phyloP scores from a whole-genome alignment of 2,113 vertebrate genomes.

The human (Homo sapiens) region GRCh38 chr14:46818501-46819000 shows the following conservation, averaged over 20 bases:
- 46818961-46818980: background rate
- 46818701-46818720: background rate
- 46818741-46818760: background rate
- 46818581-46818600: background rate
- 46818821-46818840: background rate
- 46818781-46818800: background rate
- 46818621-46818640: background rate
- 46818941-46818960: background rate
- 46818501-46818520: slow-evolving; percentile 55
- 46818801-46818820: background rate
- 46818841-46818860: background rate
- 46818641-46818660: background rate
- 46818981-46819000: background rate
- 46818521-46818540: background rate
- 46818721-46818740: background rate
- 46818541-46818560: background rate
- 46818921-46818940: background rate
- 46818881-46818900: background rate
- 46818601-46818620: background rate
- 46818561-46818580: background rate
- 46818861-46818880: background rate
- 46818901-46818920: background rate
- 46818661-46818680: background rate
- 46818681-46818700: background rate
- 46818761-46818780: background rate